Evolutionary conservation across 1,140 invertebrate genomes (phyloP), one percentile per base, ranked within the genome.

Genomic region (Cheumatopsyche charites): DNA sequence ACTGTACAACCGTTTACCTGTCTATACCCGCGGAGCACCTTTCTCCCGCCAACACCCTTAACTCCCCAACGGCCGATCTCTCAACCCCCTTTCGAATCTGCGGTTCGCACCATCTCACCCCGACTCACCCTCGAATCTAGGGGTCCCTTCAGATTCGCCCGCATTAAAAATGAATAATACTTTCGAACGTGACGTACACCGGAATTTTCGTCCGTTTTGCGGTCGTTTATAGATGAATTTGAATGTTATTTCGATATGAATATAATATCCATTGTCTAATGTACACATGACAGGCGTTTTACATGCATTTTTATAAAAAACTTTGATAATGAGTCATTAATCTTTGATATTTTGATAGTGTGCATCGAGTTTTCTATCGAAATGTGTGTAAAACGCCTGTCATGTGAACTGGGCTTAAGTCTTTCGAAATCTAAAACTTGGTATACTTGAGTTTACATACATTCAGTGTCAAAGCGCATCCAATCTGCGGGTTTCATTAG

Each of bases 101-200:
- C 47, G 55, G 23, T 58, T 58, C 23, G 15, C 63, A 45, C 43
- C 63, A 5, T 3, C 19, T 21, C 1, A 13, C n/a, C 42, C 45
- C 25, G 29, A 7, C 49, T 42, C 58, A 11, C 55, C 55, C 15
- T 17, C 29, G 17, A 4, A 41, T n/a, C 21, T 49, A 15, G 55
- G 65, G 61, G 42, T 58, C 43, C 42, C 9, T 70, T 67, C 74
- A 71, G 70, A 75, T 75, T 65, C 47, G 62, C 47, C 70, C 70
- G 72, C 74, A 75, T 75, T 75, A 75, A 75, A 75, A 75, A 75
- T 75, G 74, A 75, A 75, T 75, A 75, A 75, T 75, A 75, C 69
- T 75, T 72, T 75, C 72, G 65, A 72, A 75, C 74, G 74, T 75
- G 74, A 75, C 74, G 70, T 61, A 66, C 47, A 21, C 62, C 23